Evolutionary conservation across 2,113 vertebrate species (phyloP).

Genomic region (Boulengerochromis microlepis): DNA sequence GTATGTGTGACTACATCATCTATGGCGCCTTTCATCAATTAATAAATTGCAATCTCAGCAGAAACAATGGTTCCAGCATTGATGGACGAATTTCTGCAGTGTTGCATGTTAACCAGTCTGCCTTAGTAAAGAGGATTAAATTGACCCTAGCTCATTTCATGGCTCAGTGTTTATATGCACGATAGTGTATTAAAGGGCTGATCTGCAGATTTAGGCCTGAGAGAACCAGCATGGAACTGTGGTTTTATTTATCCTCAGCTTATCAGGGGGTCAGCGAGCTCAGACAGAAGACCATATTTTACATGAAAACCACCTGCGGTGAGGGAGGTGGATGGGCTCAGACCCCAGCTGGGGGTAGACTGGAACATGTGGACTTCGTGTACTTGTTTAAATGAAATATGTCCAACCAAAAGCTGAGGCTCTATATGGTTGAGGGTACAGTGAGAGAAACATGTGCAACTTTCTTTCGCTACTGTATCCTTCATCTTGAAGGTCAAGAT

Average conservation of each 20-base stretch:
- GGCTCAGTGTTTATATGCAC: conserved; percentile 48
- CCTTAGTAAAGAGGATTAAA: conserved; percentile 53
- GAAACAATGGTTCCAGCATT: conserved; percentile 38
- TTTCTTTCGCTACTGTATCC: conserved; percentile 13
- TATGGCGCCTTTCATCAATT: conserved; percentile 50
- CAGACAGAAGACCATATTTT: conserved; percentile 29
- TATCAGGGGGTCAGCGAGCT: conserved; percentile 11
- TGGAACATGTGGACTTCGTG: not conserved
- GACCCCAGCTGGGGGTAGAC: conserved; percentile 28
- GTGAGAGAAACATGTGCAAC: not conserved
- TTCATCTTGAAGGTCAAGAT: conserved; percentile 65
- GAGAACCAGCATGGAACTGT: conserved; percentile 7
- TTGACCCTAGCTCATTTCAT: conserved; percentile 50
- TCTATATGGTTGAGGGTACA: not conserved
- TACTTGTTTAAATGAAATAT: conserved; percentile 28
- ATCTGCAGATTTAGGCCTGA: conserved; percentile 33
- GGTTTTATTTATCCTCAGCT: conserved; percentile 6
- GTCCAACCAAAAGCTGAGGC: not conserved
- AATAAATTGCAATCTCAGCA: conserved; percentile 47
- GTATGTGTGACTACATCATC: conserved; percentile 39
- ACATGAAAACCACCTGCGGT: conserved; percentile 6
- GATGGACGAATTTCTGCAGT: conserved; percentile 21
- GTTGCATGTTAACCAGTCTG: not conserved
- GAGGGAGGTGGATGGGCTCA: conserved; percentile 1
- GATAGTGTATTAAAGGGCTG: conserved; percentile 45